Evolutionary conservation across 2,797 vertebrate species (phyloP).

Genomic region (Xyrichtys novacula): DNA sequence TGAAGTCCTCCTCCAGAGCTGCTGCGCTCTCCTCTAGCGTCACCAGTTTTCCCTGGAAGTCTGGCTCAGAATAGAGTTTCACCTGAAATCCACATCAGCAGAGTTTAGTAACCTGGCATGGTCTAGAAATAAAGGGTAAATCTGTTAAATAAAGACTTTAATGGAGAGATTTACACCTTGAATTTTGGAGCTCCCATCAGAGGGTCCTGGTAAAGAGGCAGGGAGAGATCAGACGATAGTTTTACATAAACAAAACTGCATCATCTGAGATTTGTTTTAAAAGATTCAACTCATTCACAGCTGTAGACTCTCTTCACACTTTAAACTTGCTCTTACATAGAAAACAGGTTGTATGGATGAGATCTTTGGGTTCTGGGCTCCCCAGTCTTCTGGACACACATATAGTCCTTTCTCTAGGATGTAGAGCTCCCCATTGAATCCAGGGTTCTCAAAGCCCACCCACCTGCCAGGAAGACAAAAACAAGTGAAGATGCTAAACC

Average conservation of each 20-base stretch:
- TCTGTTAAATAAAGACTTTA: not conserved
- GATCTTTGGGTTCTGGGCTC: conserved; percentile 86
- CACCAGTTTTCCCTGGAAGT: conserved; percentile 88
- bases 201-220: conserved; percentile 85
- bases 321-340: conserved; percentile 83
- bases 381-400: conserved; percentile 91
- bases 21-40: conserved; percentile 84
- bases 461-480: conserved; percentile 82
- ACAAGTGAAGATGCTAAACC: not conserved
- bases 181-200: conserved; percentile 80
- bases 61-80: conserved; percentile 92
- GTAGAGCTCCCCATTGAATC: conserved; percentile 94
- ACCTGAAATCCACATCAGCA: conserved; percentile 78
- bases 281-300: not conserved
- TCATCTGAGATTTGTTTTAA: not conserved
- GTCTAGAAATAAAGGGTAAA: not conserved
- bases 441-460: conserved; percentile 94
- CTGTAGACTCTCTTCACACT: not conserved
- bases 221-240: not conserved
- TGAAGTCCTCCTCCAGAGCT: conserved; percentile 87
- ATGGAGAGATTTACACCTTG: conserved; percentile 83
- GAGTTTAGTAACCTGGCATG: not conserved
- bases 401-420: conserved; percentile 95
- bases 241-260: not conserved
- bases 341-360: conserved; percentile 92